phyloP scores from a whole-genome alignment of 2,113 vertebrate species.

The Neotoma lepida region DNA sequence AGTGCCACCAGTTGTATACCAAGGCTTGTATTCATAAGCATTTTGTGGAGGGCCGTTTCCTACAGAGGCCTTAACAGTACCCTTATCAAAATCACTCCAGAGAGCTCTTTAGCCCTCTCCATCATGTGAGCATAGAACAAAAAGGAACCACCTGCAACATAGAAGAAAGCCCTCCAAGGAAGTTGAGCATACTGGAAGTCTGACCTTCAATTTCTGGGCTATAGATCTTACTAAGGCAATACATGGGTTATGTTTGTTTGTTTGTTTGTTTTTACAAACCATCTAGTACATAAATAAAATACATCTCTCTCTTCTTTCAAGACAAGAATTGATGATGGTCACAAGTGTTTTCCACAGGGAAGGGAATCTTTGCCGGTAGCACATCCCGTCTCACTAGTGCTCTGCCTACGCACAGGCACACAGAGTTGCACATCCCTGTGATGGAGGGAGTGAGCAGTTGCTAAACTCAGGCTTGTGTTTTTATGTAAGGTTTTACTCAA shows the following conservation, averaged over 20 bases:
- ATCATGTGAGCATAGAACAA: accelerated
- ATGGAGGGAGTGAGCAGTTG: background rate
- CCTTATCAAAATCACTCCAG: background rate
- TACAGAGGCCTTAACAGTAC: background rate
- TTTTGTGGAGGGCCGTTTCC: background rate
- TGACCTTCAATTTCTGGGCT: background rate
- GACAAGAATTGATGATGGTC: background rate
- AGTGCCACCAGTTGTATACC: no score
- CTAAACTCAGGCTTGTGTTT: background rate
- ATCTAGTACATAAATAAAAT: background rate
- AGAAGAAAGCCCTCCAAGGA: background rate
- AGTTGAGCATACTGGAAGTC: accelerated
- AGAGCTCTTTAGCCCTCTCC: background rate
- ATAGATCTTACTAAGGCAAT: background rate
- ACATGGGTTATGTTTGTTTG: background rate
- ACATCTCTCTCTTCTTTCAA: no score
- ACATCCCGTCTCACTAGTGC: background rate
- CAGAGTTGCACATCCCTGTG: background rate
- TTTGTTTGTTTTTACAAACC: background rate
- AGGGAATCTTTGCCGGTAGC: background rate
- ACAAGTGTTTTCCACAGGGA: background rate
- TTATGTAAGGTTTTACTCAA: background rate
- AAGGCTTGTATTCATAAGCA: background rate
- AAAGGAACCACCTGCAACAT: no score
- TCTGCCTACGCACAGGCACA: background rate